Conservation (phyloP, 2,888 invertebrate genomes). For the Dasypolia templi region DNA sequence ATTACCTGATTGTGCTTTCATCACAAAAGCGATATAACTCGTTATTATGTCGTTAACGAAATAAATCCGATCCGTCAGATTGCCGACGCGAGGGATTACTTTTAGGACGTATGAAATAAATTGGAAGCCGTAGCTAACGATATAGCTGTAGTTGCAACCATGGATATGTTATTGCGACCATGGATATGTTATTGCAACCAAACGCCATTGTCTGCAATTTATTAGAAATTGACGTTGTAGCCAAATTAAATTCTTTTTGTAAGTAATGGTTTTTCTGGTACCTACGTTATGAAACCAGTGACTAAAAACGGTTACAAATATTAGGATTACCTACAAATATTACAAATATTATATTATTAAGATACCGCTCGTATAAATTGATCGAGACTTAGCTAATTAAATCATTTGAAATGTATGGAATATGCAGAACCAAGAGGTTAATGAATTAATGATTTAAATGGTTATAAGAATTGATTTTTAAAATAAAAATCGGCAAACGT, state of each 20-base stretch:
- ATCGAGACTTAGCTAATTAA: constrained; percentile 27
- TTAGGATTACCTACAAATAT: too few species aligned
- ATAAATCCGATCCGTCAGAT: constrained; percentile 69
- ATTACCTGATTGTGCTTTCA: constrained; percentile 62
- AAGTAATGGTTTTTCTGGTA: neutral
- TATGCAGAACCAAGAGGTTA: constrained; percentile 10
- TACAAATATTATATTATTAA: too few species aligned
- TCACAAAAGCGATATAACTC: constrained; percentile 72
- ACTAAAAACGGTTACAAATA: constrained; percentile 1
- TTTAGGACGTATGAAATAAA: constrained; percentile 64
- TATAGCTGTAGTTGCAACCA: constrained; percentile 18
- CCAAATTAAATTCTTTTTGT: constrained; percentile 8
- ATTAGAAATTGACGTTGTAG: constrained; percentile 6
- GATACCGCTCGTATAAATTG: constrained; percentile 8
- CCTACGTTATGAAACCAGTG: neutral
- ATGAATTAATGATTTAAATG: constrained; percentile 8
- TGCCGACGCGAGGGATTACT: constrained; percentile 71
- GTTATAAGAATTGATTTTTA: too few species aligned
- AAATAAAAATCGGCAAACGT: too few species aligned
- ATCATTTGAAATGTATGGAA: constrained; percentile 15
- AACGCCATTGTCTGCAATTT: constrained; percentile 14
- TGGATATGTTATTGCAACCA: constrained; percentile 11
- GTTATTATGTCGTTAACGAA: constrained; percentile 78
- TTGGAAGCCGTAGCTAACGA: constrained; percentile 57
- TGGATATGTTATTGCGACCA: constrained; percentile 10